A percentile compares a stretch with the other conserved stretches of the same genome.
Evolutionary conservation across 2,797 vertebrate species (phyloP).

Genomic region (Leuciscus waleckii): DNA sequence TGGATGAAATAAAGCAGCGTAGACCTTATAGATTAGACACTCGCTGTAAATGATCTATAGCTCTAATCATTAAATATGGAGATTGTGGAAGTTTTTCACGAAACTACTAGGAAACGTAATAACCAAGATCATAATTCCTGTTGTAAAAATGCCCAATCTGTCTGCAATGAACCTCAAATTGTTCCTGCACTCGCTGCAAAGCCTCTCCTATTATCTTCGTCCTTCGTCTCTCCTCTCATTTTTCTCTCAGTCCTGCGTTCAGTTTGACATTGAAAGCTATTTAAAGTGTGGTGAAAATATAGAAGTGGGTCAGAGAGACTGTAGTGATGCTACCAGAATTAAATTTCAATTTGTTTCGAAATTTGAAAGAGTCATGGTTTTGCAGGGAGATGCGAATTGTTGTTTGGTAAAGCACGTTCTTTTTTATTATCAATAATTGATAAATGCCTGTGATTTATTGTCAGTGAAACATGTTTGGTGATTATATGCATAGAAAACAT

Average conservation of each 20-base stretch:
- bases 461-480: not conserved
- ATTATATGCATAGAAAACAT: not conserved
- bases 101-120: not conserved
- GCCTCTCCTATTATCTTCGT: slow-evolving; percentile 55
- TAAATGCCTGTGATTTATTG: slow-evolving; percentile 3
- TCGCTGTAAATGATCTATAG: not conserved
- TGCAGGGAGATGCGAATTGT: not conserved
- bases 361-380: not conserved
- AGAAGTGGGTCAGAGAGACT: slow-evolving; percentile 79
- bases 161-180: not conserved
- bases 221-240: slow-evolving; percentile 52
- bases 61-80: not conserved
- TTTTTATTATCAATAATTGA: not conserved
- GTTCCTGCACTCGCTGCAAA: not conserved
- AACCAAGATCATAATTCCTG: not conserved
- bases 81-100: not conserved
- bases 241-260: slow-evolving; percentile 49
- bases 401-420: not conserved
- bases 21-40: not conserved
- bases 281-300: slow-evolving; percentile 73
- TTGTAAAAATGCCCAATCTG: slow-evolving; percentile 9
- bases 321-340: slow-evolving; percentile 70
- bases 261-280: slow-evolving; percentile 74
- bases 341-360: slow-evolving; percentile 63
- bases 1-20: not conserved